Conservation (phyloP, 1,140 invertebrate genomes). For the Lordiphosa clarofinis region DNA sequence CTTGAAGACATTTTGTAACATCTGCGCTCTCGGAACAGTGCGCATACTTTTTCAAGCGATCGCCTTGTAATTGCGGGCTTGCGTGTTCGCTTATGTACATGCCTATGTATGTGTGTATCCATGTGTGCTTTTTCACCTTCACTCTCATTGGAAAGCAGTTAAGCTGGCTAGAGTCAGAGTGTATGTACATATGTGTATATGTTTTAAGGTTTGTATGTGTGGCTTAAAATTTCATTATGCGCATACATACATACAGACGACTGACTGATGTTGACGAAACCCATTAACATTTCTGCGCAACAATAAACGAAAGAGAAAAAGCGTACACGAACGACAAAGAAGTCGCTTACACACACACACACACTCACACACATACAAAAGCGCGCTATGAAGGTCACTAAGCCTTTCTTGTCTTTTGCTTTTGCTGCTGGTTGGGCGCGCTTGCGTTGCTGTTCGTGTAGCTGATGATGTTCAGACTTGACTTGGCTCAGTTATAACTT, state of each 20-base stretch:
- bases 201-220: constrained; percentile 23
- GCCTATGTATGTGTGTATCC: constrained; percentile 1
- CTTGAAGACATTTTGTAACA: constrained; percentile 46
- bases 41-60: constrained; percentile 20
- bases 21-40: constrained; percentile 15
- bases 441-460: constrained; percentile 41
- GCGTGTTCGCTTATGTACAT: constrained; percentile 7
- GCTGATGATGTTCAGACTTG: constrained; percentile 55
- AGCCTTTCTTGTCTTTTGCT: constrained; percentile 69
- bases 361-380: constrained; percentile 49
- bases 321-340: constrained; percentile 39
- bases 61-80: constrained; percentile 31
- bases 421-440: constrained; percentile 34
- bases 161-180: constrained; percentile 31
- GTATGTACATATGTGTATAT: constrained; percentile 3
- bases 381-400: constrained; percentile 74
- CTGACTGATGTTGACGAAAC: constrained; percentile 20
- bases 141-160: constrained; percentile 58
- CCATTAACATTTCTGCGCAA: constrained; percentile 58
- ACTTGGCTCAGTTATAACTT: constrained; percentile 46
- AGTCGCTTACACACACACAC: constrained; percentile 33
- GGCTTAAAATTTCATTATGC: constrained; percentile 48
- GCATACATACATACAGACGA: constrained; percentile 31
- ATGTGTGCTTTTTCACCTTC: constrained; percentile 50
- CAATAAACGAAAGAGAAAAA: constrained; percentile 51